These are phyloP conservation scores for Acronicta psi DNA, from an alignment of 2,888 invertebrate genomes.

Conservation along the genomic window DNA sequence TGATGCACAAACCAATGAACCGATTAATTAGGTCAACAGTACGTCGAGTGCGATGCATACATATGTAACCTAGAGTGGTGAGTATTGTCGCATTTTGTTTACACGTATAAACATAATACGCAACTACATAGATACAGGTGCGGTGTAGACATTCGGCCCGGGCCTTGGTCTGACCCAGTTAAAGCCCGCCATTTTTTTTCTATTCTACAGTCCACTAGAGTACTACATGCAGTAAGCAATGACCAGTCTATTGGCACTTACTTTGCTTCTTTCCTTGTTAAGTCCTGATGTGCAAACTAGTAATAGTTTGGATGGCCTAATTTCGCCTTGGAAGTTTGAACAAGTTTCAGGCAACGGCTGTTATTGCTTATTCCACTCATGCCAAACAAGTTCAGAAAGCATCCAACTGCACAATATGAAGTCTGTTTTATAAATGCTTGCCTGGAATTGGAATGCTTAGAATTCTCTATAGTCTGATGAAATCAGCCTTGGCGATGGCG, in stretches of 20 bases:
- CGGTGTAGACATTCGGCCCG: slow-evolving; percentile 54
- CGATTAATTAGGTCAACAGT: slow-evolving; percentile 65
- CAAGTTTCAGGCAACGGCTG: slow-evolving; percentile 19
- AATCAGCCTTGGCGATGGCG: not conserved
- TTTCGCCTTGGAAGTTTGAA: slow-evolving; percentile 32
- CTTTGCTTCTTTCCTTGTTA: slow-evolving; percentile 47
- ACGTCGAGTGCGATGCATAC: slow-evolving; percentile 58
- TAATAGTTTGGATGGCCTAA: slow-evolving; percentile 28
- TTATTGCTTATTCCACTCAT: slow-evolving; percentile 13
- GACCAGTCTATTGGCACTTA: slow-evolving; percentile 41
- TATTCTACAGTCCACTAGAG: slow-evolving; percentile 51
- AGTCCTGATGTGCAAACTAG: slow-evolving; percentile 27
- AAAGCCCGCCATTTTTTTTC: slow-evolving; percentile 54
- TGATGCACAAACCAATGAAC: slow-evolving; percentile 52
- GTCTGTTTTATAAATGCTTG: not conserved
- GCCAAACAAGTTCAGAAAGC: slow-evolving; percentile 11
- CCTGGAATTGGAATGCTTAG: too few species aligned
- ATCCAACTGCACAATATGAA: slow-evolving; percentile 5
- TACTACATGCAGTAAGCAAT: slow-evolving; percentile 43
- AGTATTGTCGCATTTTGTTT: slow-evolving; percentile 66
- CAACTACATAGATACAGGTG: slow-evolving; percentile 54
- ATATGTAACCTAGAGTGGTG: slow-evolving; percentile 58
- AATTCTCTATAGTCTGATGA: too few species aligned
- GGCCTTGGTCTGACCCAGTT: slow-evolving; percentile 64
- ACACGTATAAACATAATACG: slow-evolving; percentile 42